Percentiles rank a stretch among this genome's conserved stretches.
Conservation (phyloP, 1,140 invertebrate genomes). For the Diachasma alloeum region DNA sequence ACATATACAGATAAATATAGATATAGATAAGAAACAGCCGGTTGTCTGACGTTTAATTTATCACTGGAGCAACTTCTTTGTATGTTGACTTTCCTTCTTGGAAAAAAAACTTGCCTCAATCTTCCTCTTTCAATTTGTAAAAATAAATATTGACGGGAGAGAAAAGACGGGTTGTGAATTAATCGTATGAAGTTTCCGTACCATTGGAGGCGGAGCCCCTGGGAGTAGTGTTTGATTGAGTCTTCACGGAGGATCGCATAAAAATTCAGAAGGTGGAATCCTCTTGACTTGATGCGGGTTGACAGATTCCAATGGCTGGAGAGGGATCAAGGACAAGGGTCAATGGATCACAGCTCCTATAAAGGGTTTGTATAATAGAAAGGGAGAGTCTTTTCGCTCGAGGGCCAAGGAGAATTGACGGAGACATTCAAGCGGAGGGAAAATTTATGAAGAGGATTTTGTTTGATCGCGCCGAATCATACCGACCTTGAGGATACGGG, state of each 20-base stretch:
- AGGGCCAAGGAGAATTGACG: neutral
- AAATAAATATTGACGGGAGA: neutral
- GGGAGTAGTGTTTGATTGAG: neutral
- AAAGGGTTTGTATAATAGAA: neutral
- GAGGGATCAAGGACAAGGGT: neutral
- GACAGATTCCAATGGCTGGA: neutral
- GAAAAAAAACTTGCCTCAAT: neutral
- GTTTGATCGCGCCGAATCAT: neutral
- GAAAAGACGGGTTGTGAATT: neutral
- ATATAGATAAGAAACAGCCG: neutral
- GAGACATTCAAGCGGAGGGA: neutral
- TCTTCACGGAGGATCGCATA: neutral
- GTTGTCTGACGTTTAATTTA: neutral
- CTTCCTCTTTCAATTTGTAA: neutral
- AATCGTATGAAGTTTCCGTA: neutral
- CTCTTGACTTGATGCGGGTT: neutral
- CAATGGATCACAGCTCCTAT: neutral
- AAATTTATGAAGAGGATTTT: neutral
- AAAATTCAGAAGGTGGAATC: neutral
- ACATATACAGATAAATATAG: neutral
- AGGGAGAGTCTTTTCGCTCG: neutral
- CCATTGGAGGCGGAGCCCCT: neutral
- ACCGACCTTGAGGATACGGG: slow-evolving; percentile 23
- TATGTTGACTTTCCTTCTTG: neutral
- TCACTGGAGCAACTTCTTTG: neutral